phyloP scores from a whole-genome alignment of 2,888 invertebrate species.

The Mayetiola destructor region DNA sequence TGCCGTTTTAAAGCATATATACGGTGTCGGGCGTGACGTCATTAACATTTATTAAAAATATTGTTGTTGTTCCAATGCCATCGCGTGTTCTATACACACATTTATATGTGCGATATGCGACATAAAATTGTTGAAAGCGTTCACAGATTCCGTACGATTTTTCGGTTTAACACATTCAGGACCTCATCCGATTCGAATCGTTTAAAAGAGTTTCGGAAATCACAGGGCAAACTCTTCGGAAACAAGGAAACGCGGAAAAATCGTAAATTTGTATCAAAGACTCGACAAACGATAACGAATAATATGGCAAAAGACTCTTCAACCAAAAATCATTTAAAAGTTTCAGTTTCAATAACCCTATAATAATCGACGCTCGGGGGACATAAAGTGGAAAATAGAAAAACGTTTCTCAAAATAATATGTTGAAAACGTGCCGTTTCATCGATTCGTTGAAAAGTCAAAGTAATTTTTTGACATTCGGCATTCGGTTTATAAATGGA shows the following conservation, averaged over 20 bases:
- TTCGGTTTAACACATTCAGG: too few relatives aligned
- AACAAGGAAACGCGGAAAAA: not conserved
- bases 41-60: slow-evolving; percentile 10
- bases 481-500: not conserved
- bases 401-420: not conserved
- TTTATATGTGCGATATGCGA: too few relatives aligned
- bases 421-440: slow-evolving; percentile 4
- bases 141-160: too few relatives aligned
- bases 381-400: too few relatives aligned
- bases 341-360: too few relatives aligned
- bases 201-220: not conserved
- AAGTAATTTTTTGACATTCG: not conserved
- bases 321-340: too few relatives aligned
- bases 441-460: not conserved
- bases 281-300: not conserved
- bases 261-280: not conserved
- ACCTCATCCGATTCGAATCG: too few relatives aligned
- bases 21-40: slow-evolving; percentile 2
- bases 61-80: not conserved
- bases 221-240: not conserved
- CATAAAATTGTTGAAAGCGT: too few relatives aligned
- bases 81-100: not conserved
- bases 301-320: too few relatives aligned
- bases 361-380: too few relatives aligned
- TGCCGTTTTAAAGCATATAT: too few relatives aligned